Conservation (phyloP, 1,140 invertebrate species). For the Heliothis subflexa region DNA sequence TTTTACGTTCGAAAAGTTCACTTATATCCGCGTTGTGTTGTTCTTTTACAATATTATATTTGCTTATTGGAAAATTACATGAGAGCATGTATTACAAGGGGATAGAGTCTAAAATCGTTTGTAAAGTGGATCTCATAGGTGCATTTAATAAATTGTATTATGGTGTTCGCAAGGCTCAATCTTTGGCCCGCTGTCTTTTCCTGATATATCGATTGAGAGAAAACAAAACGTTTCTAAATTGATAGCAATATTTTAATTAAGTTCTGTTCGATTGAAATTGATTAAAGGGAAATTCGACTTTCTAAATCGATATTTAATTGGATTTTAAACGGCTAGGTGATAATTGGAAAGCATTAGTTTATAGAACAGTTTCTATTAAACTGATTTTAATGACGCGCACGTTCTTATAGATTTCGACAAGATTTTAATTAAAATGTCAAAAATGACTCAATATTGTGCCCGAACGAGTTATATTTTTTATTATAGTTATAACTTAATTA, state of each 20-base stretch:
- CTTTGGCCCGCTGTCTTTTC: slow-evolving; percentile 61
- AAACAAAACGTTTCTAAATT: slow-evolving; percentile 59
- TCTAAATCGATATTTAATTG: slow-evolving; percentile 14
- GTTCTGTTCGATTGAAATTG: slow-evolving; percentile 3
- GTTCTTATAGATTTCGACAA: too few relatives aligned
- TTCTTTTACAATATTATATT: slow-evolving; percentile 51
- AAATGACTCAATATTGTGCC: too few relatives aligned
- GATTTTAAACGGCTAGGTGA: neutral
- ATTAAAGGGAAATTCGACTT: neutral
- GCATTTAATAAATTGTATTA: slow-evolving; percentile 39
- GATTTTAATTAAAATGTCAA: too few relatives aligned
- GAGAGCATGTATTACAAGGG: slow-evolving; percentile 49
- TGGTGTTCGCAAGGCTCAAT: slow-evolving; percentile 63
- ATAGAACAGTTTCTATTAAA: slow-evolving; percentile 1
- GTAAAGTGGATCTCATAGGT: neutral
- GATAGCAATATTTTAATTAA: neutral
- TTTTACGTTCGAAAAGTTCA: slow-evolving; percentile 76
- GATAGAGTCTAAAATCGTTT: slow-evolving; percentile 57
- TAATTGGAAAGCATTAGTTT: slow-evolving; percentile 6
- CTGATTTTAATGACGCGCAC: too few relatives aligned
- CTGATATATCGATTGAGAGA: slow-evolving; percentile 61
- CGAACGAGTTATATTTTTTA: too few relatives aligned
- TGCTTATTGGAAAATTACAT: slow-evolving; percentile 25
- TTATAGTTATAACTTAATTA: too few relatives aligned
- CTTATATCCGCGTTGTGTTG: slow-evolving; percentile 73